Base-by-base conservation (phyloP, 2,113 vertebrate genomes). In the Paramisgurnus dabryanus region DNA sequence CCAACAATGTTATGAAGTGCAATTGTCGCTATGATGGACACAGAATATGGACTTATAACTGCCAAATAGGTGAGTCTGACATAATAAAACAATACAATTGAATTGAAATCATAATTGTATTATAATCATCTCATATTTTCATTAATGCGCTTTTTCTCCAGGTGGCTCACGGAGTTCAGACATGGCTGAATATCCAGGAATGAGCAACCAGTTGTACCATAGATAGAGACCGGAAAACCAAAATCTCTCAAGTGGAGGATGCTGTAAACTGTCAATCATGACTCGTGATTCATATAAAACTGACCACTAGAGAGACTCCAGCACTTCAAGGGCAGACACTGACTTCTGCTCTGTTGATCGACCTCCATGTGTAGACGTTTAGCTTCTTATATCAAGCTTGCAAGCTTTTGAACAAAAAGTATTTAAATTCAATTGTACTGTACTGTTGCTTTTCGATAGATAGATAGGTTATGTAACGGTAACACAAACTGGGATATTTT, bases 1-100 rank as follows among this genome's bases (percentile, higher is more conserved):
- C 91, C 39, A 99, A 99, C 85, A 99, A 99, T 18, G 82, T 98
- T 18, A 94, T 99, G 97, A 97, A 94, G 50, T 99, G 98, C 86
- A 91, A 94, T 71, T 92, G 94, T 77, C 94, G 95, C 11, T 99
- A 97, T 0, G 95, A 98, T 0, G 94, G 94, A 18, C 93, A 95
- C 39, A 93, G 95, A 74, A 93, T 98, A 88, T 99, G 97, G 97
- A 95, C 94, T 69, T 98, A 97, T 90, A 96, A 94, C 91, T 99
- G 98, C 88, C 94, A 95, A 86, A 95, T 91, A 91, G 98, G 98
- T 98, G 84, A 93, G 94, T 50, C 11, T 17, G n/a, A 22, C 10
- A 15, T 34, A 34, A 34, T 3, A 27, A 34, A n/a, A 55, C 12
- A 7, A 34, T 34, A 34, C 27, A 34, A 34, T 34, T 34, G 1